phyloP scores from a whole-genome alignment of 2,888 invertebrate species.

The Synergus gifuensis region DNA sequence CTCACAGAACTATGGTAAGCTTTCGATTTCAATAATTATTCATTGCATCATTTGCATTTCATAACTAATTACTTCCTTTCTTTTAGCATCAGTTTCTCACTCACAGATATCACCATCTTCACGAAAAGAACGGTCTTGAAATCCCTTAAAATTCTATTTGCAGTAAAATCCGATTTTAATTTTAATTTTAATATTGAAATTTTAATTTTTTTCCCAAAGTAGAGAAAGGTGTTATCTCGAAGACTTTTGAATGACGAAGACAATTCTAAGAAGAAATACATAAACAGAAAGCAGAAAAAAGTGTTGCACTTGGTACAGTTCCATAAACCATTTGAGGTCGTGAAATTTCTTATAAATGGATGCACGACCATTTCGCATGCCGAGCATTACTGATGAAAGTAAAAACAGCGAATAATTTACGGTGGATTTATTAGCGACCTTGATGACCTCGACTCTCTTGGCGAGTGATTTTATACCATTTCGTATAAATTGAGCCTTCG shows the following conservation, averaged over 20 bases:
- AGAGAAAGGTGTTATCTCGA: too few species aligned
- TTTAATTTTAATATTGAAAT: too few species aligned
- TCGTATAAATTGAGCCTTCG: conserved; percentile 4
- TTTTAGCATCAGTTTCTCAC: conserved; percentile 45
- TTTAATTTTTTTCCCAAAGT: too few species aligned
- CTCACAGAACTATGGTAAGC: neutral
- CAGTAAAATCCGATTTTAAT: too few species aligned
- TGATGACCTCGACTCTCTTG: neutral
- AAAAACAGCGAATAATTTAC: conserved; percentile 32
- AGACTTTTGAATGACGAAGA: neutral
- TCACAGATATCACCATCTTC: conserved; percentile 16
- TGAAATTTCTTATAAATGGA: conserved; percentile 24
- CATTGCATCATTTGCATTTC: conserved; percentile 30
- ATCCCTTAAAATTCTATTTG: too few species aligned
- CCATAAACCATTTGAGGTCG: neutral
- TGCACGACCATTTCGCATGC: conserved; percentile 36
- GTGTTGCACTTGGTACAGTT: conserved; percentile 34
- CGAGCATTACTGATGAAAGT: conserved; percentile 32
- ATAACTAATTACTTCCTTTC: conserved; percentile 9
- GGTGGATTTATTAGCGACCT: conserved; percentile 21
- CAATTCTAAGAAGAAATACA: neutral
- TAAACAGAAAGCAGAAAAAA: conserved; percentile 21
- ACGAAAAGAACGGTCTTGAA: neutral
- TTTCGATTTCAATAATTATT: conserved; percentile 35
- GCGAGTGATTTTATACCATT: conserved; percentile 20